A percentile compares a stretch with the other conserved stretches of the same genome.
Evolutionary conservation across 2,113 vertebrate species (phyloP).

Genomic region (Macrotis lagotis): DNA sequence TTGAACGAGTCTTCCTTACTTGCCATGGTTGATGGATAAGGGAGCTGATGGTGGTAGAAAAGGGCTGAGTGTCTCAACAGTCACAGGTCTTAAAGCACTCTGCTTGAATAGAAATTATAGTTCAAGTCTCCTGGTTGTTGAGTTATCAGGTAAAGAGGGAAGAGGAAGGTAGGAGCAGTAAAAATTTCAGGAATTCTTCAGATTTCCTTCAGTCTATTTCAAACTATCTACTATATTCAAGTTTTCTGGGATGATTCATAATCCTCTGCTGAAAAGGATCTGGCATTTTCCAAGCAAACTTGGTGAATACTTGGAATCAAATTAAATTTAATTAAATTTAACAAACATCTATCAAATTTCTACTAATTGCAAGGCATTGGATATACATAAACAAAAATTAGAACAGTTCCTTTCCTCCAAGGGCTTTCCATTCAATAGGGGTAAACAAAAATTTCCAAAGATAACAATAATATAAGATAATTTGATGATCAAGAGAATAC

Average conservation of each 20-base stretch:
- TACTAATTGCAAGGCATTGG: not conserved
- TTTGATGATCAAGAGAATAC: not conserved
- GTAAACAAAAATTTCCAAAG: not conserved
- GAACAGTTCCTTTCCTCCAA: not conserved
- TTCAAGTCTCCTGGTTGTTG: not conserved
- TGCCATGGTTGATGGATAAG: no score
- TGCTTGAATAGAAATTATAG: not conserved
- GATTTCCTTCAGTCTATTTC: not conserved
- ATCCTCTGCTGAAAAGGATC: not conserved
- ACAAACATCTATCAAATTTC: not conserved
- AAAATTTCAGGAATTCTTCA: not conserved
- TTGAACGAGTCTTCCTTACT: no score
- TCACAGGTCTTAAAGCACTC: not conserved
- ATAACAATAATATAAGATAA: not conserved
- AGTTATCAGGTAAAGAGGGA: not conserved
- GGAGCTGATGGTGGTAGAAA: no score
- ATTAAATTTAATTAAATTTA: not conserved
- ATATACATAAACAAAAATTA: not conserved
- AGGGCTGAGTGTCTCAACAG: not conserved
- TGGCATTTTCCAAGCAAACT: not conserved
- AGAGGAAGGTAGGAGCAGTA: not conserved
- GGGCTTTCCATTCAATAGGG: not conserved
- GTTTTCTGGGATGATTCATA: no score
- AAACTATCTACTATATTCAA: no score
- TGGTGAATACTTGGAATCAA: not conserved